Conservation (phyloP, 2,888 invertebrate genomes). For the Chrysolina americana region DNA sequence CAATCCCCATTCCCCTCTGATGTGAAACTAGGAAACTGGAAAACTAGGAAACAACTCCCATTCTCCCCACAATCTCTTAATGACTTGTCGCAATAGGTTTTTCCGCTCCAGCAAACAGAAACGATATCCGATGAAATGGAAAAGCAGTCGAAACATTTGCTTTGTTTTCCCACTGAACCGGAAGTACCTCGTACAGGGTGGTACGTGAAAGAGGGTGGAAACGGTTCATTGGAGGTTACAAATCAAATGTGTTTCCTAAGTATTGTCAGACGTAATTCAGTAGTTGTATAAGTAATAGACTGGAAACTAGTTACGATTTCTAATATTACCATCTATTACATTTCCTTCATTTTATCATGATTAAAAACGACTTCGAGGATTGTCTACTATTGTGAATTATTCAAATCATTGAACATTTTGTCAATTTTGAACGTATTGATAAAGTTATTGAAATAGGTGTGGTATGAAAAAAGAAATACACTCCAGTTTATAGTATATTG, state of each 20-base stretch:
- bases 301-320: too few relatives aligned
- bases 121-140: constrained; percentile 15
- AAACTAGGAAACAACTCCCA: constrained; percentile 6
- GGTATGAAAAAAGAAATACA: too few relatives aligned
- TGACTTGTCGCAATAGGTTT: constrained; percentile 15
- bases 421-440: too few relatives aligned
- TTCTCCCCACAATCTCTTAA: neutral
- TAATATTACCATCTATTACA: too few relatives aligned
- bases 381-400: too few relatives aligned
- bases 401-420: too few relatives aligned
- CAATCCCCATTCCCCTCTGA: neutral
- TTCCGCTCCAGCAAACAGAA: constrained; percentile 7
- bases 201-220: neutral
- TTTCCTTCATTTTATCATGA: neutral
- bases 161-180: constrained; percentile 14
- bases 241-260: neutral
- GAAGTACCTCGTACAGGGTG: neutral
- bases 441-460: too few relatives aligned
- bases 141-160: constrained; percentile 21
- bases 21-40: neutral
- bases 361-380: neutral
- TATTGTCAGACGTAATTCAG: too few relatives aligned
- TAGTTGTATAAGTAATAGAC: too few relatives aligned
- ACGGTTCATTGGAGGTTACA: neutral
- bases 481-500: too few relatives aligned